A percentile compares a stretch with the other conserved stretches of the same genome.
Evolutionary conservation across 1,140 invertebrate genomes (phyloP).

Genomic region (Chlorops oryzae): DNA sequence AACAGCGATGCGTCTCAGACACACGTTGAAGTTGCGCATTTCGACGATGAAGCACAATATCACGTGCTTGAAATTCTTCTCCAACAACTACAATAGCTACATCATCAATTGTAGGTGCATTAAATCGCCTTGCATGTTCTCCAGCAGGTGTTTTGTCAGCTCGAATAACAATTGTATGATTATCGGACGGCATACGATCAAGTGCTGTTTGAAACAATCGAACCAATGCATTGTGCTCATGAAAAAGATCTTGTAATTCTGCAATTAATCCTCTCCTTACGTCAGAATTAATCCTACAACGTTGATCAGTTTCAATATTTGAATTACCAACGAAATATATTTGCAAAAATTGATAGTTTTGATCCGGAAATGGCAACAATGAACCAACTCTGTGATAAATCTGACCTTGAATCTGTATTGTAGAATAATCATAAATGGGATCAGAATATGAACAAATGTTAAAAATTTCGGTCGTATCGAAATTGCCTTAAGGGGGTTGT

Average conservation of each 20-base stretch:
- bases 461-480: too few relatives aligned
- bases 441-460: too few relatives aligned
- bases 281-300: slow-evolving; percentile 24
- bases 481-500: too few relatives aligned
- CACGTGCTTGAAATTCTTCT: slow-evolving; percentile 4
- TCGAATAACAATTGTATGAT: slow-evolving; percentile 34
- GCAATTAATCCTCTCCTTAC: slow-evolving; percentile 22
- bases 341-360: too few relatives aligned
- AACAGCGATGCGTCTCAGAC: too few relatives aligned
- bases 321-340: too few relatives aligned
- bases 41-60: slow-evolving; percentile 3
- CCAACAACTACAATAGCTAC: slow-evolving; percentile 44
- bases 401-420: too few relatives aligned
- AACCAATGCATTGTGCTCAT: slow-evolving; percentile 19
- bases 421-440: too few relatives aligned
- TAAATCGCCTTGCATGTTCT: slow-evolving; percentile 45
- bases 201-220: slow-evolving; percentile 34
- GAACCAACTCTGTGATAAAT: too few relatives aligned
- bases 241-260: slow-evolving; percentile 30
- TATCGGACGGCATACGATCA: too few relatives aligned
- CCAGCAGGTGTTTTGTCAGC: slow-evolving; percentile 33
- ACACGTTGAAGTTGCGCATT: slow-evolving; percentile 13
- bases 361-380: too few relatives aligned
- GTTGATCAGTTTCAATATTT: slow-evolving; percentile 22
- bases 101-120: slow-evolving; percentile 42